phyloP scores from a whole-genome alignment of 2,113 vertebrate species.

The Caracal caracal region DNA sequence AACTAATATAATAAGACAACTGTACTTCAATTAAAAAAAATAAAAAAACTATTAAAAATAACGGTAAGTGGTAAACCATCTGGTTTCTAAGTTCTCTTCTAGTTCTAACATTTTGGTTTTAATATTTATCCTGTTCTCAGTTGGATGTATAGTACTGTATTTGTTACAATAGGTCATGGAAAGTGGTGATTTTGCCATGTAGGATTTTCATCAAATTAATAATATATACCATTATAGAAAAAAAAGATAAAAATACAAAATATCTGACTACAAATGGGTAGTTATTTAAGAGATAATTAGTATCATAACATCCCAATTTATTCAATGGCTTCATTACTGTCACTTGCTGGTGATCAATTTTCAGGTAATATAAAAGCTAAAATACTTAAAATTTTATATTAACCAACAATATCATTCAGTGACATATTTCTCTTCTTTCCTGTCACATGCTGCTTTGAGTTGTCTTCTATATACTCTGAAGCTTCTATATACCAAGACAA shows the following conservation, averaged over 20 bases:
- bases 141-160: neutral
- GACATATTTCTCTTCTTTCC: neutral
- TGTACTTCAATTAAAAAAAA: neutral
- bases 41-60: neutral
- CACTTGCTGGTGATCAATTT: neutral
- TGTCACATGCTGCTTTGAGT: neutral
- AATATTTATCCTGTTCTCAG: neutral
- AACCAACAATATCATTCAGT: neutral
- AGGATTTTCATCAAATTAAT: neutral
- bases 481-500: slow-evolving; percentile 45
- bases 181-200: neutral
- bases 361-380: neutral
- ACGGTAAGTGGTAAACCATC: neutral
- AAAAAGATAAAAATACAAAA: slow-evolving; percentile 18
- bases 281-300: neutral
- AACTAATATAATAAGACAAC: neutral
- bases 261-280: neutral
- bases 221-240: neutral
- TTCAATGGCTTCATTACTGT: neutral
- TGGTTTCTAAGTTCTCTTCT: neutral
- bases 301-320: neutral
- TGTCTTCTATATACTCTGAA: neutral
- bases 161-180: neutral
- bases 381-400: slow-evolving; percentile 22
- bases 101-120: neutral